Percentiles rank a stretch among this genome's conserved stretches.
These are phyloP conservation scores for Lasiurus cinereus DNA, from an alignment of 2,113 vertebrate genomes.

Conservation along the genomic window DNA sequence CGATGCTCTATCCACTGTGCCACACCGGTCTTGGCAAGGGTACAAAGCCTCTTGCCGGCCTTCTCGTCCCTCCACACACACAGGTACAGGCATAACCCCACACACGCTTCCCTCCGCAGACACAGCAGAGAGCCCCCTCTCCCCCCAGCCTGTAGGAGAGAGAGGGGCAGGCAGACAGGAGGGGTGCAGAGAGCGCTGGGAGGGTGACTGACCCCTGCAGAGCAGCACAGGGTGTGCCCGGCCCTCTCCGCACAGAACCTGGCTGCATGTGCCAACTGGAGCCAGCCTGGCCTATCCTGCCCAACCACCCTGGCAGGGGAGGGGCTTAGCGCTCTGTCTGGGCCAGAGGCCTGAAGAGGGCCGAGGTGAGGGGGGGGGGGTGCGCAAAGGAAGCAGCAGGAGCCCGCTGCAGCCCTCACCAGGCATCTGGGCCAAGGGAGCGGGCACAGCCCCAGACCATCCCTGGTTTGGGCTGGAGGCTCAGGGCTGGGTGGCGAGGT, in stretches of 20 bases:
- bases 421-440: neutral
- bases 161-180: neutral
- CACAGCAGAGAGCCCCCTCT: neutral
- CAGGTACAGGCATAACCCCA: neutral
- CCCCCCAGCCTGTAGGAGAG: neutral
- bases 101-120: neutral
- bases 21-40: too few species aligned
- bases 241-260: constrained; percentile 47
- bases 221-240: neutral
- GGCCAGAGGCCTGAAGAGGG: neutral
- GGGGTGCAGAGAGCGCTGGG: neutral
- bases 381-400: neutral
- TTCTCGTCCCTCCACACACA: neutral
- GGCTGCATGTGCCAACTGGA: constrained; percentile 47
- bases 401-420: neutral
- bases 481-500: neutral
- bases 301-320: constrained; percentile 11
- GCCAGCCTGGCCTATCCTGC: constrained; percentile 53
- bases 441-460: neutral
- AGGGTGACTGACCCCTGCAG: neutral
- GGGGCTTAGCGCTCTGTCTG: neutral
- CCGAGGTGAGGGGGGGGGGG: neutral
- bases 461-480: neutral
- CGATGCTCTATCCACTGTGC: too few species aligned
- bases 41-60: neutral